Base-by-base conservation (phyloP, 2,888 invertebrate genomes). In the Carcina quercana region DNA sequence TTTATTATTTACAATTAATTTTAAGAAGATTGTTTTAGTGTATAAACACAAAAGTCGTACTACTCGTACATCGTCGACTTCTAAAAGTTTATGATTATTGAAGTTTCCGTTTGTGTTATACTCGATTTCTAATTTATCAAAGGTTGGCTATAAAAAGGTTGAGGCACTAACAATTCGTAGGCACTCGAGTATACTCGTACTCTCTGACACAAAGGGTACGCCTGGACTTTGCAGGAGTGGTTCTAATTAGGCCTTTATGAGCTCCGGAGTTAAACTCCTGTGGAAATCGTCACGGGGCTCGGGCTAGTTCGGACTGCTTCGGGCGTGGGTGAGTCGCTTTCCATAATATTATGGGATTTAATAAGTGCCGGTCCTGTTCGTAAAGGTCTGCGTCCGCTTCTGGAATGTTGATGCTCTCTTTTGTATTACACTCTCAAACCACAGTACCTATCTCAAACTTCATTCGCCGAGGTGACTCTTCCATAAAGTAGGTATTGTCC, bases 231-330 rank as follows among this genome's bases (percentile, higher is more conserved):
- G 45, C 49, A 52, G 48, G 50, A 60, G 58, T 59, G 51, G 49
- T 48, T 55, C 57, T 66, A 65, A 71, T 69, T 60, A 47, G 59
- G 43, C 53, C 67, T 70, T 70, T 73, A 64, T 67, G 56, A 47
- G 50, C 29, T 43, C 38, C 45, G 54, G 46, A 42, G 45, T 37
- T 34, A 40, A 35, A 24, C 8, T 17, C 11, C 6, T 24, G 24
- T 24, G 24, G 43, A 49, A 61, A 59, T 60, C 47, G 52, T 53
- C 55, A 55, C 50, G 47, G 52, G 48, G 45, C 42, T 50, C 46
- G 42, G 48, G 36, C 3, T n/a, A n/a, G n/a, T n/a, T n/a, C n/a
- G n/a, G n/a, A n/a, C n/a, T n/a, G n/a, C 10, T 8, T 8, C 41
- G 41, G 44, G 35, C 36, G 34, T 27, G 36, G 27, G 25, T 17